These are phyloP conservation scores for Laothoe populi DNA, from an alignment of 2,888 invertebrate genomes.

Conservation along the genomic window DNA sequence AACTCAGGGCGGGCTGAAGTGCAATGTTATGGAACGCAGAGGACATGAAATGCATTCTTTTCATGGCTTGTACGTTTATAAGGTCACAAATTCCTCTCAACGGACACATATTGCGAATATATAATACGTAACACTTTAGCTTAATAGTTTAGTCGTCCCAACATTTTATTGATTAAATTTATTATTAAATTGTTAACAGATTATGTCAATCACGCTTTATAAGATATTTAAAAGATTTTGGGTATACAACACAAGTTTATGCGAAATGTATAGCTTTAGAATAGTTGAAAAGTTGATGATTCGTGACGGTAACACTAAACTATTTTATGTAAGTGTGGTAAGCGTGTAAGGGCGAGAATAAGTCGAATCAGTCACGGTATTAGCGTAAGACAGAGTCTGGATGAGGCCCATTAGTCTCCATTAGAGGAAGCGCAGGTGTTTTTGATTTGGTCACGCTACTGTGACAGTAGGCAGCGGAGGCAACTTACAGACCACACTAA, in stretches of 20 bases:
- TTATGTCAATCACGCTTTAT: constrained; percentile 6
- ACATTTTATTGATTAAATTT: constrained; percentile 6
- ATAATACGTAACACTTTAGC: not conserved
- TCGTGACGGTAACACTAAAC: constrained; percentile 27
- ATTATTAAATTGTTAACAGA: constrained; percentile 4
- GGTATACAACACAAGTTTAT: constrained; percentile 23
- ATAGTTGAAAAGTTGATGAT: constrained; percentile 34
- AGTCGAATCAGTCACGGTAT: constrained; percentile 55
- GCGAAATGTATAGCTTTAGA: constrained; percentile 22
- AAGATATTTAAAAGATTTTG: constrained; percentile 21
- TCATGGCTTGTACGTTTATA: constrained; percentile 4
- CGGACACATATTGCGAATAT: not conserved
- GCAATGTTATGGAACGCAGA: not conserved
- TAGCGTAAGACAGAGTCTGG: constrained; percentile 60
- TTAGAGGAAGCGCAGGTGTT: constrained; percentile 72
- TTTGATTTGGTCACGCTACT: constrained; percentile 71
- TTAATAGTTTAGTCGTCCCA: not conserved
- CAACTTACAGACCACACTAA: constrained; percentile 16
- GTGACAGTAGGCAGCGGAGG: constrained; percentile 47
- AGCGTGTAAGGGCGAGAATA: constrained; percentile 53
- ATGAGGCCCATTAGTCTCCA: constrained; percentile 60
- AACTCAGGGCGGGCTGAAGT: constrained; percentile 1
- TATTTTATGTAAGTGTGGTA: constrained; percentile 47
- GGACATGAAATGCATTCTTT: constrained; percentile 19
- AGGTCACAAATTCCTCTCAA: constrained; percentile 8